These are phyloP conservation scores for Corythornis madagascariensis DNA, from an alignment of 2,113 vertebrate genomes.

Conservation along the genomic window DNA sequence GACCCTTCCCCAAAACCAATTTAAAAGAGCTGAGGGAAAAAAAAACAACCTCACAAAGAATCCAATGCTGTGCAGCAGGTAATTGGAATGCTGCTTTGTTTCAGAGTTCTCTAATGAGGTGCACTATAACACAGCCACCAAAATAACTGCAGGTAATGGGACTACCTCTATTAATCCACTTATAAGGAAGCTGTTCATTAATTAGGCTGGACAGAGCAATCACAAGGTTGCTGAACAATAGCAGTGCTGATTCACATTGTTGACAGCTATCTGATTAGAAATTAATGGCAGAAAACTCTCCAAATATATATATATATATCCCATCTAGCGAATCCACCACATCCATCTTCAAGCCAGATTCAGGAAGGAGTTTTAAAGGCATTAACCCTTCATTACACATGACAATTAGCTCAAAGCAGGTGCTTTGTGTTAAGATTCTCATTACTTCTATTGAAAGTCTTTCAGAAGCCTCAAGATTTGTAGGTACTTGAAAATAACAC, in stretches of 20 bases:
- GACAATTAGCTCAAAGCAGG: neutral
- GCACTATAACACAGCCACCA: slow-evolving; percentile 16
- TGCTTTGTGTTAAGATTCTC: neutral
- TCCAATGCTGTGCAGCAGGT: neutral
- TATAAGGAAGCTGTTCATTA: slow-evolving; percentile 66
- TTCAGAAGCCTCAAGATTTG: neutral
- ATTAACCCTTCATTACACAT: neutral
- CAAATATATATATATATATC: neutral
- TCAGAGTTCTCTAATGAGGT: slow-evolving; percentile 59
- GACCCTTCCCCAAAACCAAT: neutral
- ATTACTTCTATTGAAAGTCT: neutral
- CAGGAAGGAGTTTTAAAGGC: neutral
- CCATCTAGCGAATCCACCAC: neutral
- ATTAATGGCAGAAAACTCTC: slow-evolving; percentile 52
- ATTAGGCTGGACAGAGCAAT: slow-evolving; percentile 70
- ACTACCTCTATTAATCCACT: slow-evolving; percentile 73
- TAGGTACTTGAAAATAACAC: neutral
- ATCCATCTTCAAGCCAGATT: neutral
- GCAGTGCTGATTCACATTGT: slow-evolving; percentile 16
- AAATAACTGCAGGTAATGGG: slow-evolving; percentile 74
- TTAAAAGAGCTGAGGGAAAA: slow-evolving; percentile 23
- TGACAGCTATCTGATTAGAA: slow-evolving; percentile 64
- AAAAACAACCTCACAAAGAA: neutral
- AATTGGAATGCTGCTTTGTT: slow-evolving; percentile 58
- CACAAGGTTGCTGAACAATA: slow-evolving; percentile 48